Base-by-base conservation (phyloP, 2,888 invertebrate genomes). In the Halictus ligatus region DNA sequence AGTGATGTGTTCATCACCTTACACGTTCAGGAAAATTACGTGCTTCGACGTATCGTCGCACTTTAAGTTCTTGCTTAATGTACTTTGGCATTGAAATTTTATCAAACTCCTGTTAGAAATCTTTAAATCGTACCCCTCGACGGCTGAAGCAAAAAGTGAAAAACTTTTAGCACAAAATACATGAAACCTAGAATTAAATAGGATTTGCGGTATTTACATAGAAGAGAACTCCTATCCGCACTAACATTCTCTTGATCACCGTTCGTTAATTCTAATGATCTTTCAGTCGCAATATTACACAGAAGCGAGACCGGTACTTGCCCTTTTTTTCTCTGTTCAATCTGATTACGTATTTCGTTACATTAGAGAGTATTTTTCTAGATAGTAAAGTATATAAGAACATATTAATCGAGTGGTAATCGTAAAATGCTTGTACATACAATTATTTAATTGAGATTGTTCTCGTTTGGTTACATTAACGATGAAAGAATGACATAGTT, bases 31-130 rank as follows among this genome's bases (percentile, higher is more conserved):
- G 43, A 73, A 77, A 75, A 79, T 72, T 60, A 78, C 21, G 35
- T 43, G 35, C 46, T 75, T 43, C 40, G 67, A 74, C 18, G 67
- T 72, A 46, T 82, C 43, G 46, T n/a, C 40, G 50, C 80, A 84
- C 48, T 48, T 73, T 64, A 69, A 78, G 80, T 81, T 54, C 72
- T 82, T 80, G 80, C 72, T 89, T 88, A 89, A 91, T 91, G 91
- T 92, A 93, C 93, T 94, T 94, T 94, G 94, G 93, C 93, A 93
- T 93, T 91, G 92, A 93, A 94, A 91, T 91, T 91, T 92, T 91
- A 91, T 92, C 92, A 89, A 90, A 92, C 89, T 85, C 75, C 80
- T 64, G 83, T 92, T 90, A 91, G 91, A 91, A 92, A 92, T 92
- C 86, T 91, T 89, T 86, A 84, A 89, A 88, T 90, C 87, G 79